Conservation (phyloP, 2,888 invertebrate species). For the Aspidapion aeneum region DNA sequence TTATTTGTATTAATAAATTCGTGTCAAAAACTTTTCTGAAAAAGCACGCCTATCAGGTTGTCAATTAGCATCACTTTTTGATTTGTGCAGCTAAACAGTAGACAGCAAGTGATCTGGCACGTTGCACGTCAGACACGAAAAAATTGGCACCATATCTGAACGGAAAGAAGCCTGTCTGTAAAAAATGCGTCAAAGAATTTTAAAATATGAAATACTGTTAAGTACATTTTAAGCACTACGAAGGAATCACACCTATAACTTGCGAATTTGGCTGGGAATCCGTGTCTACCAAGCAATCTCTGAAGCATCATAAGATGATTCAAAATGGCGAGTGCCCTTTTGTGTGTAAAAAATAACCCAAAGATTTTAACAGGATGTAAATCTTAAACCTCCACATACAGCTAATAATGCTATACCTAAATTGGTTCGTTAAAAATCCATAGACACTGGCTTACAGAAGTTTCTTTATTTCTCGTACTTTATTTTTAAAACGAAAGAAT, state of each 20-base stretch:
- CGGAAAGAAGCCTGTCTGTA: too few relatives aligned
- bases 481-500: too few relatives aligned
- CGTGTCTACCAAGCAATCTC: slow-evolving; percentile 18
- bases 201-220: too few relatives aligned
- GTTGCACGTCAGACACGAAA: too few relatives aligned
- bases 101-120: too few relatives aligned
- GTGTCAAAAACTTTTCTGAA: slow-evolving; percentile 34
- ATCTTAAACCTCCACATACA: slow-evolving; percentile 20
- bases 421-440: slow-evolving; percentile 51
- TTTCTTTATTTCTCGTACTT: too few relatives aligned
- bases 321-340: slow-evolving; percentile 40
- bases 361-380: slow-evolving; percentile 3
- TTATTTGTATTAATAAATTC: slow-evolving; percentile 26
- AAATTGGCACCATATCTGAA: too few relatives aligned
- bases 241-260: too few relatives aligned
- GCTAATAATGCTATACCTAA: slow-evolving; percentile 52
- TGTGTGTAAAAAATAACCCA: slow-evolving; percentile 5
- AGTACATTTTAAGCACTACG: too few relatives aligned
- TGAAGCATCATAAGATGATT: slow-evolving; percentile 30
- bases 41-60: slow-evolving; percentile 29
- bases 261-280: slow-evolving; percentile 54
- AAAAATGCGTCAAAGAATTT: too few relatives aligned
- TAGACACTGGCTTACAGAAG: slow-evolving; percentile 48
- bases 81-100: too few relatives aligned
- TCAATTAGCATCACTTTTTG: too few relatives aligned